Percentiles rank a stretch among this genome's conserved stretches.
Conservation (phyloP, 2,113 vertebrate genomes). For the Cromileptes altivelis region DNA sequence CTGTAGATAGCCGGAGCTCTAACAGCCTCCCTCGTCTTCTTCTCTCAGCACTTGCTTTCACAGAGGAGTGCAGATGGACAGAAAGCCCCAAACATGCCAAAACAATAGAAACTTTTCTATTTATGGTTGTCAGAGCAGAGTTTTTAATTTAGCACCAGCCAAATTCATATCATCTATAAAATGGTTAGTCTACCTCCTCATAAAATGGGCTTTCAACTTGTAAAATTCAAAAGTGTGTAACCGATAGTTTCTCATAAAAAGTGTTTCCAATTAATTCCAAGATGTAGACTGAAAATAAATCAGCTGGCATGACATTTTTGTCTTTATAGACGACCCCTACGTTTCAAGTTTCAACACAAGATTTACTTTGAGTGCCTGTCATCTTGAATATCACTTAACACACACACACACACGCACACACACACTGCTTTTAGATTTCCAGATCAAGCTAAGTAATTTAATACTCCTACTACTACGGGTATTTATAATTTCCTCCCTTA, state of each 20-base stretch:
- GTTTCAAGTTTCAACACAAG: slow-evolving; percentile 2
- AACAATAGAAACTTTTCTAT: slow-evolving; percentile 41
- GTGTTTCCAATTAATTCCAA: slow-evolving; percentile 40
- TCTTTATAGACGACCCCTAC: background rate
- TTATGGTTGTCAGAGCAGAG: slow-evolving; percentile 30
- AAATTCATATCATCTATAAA: slow-evolving; percentile 36
- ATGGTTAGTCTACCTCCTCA: slow-evolving; percentile 12
- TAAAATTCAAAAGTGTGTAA: slow-evolving; percentile 44
- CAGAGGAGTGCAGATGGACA: slow-evolving; percentile 50
- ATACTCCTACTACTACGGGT: background rate
- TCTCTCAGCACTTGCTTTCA: slow-evolving; percentile 10
- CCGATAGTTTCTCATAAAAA: slow-evolving; percentile 40
- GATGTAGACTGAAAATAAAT: slow-evolving; percentile 37
- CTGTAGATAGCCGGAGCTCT: slow-evolving; percentile 6
- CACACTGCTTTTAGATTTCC: background rate
- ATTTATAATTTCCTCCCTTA: background rate
- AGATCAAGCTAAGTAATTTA: background rate
- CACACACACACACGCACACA: background rate
- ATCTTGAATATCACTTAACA: background rate
- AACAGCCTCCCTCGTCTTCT: slow-evolving; percentile 12
- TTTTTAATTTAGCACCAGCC: slow-evolving; percentile 49
- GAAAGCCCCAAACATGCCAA: slow-evolving; percentile 25
- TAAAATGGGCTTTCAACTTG: slow-evolving; percentile 34
- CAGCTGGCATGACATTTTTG: slow-evolving; percentile 17
- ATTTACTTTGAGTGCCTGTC: slow-evolving; percentile 22